Evolutionary conservation across 2,888 invertebrate species (phyloP), one percentile per base, ranked within the genome.

Genomic region (Coelopa pilipes): DNA sequence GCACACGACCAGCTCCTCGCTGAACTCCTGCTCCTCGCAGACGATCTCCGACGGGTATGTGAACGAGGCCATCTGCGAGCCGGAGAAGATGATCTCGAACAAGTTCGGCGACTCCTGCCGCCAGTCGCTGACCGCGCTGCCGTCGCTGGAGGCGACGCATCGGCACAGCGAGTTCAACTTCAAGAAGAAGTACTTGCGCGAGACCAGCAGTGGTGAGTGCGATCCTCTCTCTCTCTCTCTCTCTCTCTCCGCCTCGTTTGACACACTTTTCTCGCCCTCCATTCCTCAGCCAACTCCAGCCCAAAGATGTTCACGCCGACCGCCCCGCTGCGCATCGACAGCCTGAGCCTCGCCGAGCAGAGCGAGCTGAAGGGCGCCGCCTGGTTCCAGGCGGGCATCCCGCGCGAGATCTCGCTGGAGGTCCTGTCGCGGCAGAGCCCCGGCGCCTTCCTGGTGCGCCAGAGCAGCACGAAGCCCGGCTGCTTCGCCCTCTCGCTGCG

Each of bases 381-480:
- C 10, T 98, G 97, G 98, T 98, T 96, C 88, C 97, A 98, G 88
- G 96, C 97, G 69, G 97, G 97, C 19, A 96, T 98, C 82, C 97
- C 97, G 11, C 91, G 97, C 90, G 97, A 92, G 88, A 96, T 97
- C 82, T 97, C 97, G 12, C 89, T 98, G 81, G 97, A 98, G 88
- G 96, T 97, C 80, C 89, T 98, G 79, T 92, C 92, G 77, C 93
- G 94, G 79, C 96, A 97, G 88, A 94, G 94, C 78, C 94, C 96
- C 76, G 98, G 98, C 73, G 94, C 97, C 66, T 98, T 98, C 90
- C 93, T 98, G 89, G 98, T 98, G 76, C 92, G 98, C 75, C 96
- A 96, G 87, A 96, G 96, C 87, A 96, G 96, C 79, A 96, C 96
- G 81, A 97, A 97, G 87, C 92, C 94, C 0, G 96, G 96, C 75